These are phyloP conservation scores for Synergus gifuensis DNA, from an alignment of 2,888 invertebrate species.

Conservation along the genomic window DNA sequence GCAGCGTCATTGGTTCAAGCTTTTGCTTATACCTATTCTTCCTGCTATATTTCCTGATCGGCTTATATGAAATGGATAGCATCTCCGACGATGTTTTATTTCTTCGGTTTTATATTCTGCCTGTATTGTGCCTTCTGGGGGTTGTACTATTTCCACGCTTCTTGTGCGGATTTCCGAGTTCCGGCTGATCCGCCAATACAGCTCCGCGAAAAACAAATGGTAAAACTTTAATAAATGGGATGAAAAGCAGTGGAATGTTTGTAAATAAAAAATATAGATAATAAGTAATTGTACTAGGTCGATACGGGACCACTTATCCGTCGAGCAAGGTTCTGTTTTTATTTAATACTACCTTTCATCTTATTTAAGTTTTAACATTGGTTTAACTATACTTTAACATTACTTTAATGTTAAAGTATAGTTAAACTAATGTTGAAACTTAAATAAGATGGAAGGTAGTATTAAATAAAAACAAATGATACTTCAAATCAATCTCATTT, in stretches of 20 bases:
- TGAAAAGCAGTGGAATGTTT: slow-evolving; percentile 1
- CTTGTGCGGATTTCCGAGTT: slow-evolving; percentile 37
- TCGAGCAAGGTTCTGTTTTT: no score
- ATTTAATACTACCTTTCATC: no score
- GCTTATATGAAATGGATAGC: slow-evolving; percentile 60
- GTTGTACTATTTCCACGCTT: slow-evolving; percentile 27
- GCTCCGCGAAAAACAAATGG: neutral
- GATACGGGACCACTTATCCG: no score
- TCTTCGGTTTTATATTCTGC: slow-evolving; percentile 42
- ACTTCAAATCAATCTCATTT: no score
- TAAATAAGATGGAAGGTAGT: no score
- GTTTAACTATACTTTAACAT: no score
- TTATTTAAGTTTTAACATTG: no score
- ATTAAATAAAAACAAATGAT: no score
- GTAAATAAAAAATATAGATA: neutral
- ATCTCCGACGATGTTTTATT: slow-evolving; percentile 47
- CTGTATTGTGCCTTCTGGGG: slow-evolving; percentile 33
- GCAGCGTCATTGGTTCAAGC: slow-evolving; percentile 21
- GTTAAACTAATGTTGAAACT: no score
- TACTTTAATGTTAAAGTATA: no score
- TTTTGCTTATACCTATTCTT: slow-evolving; percentile 29
- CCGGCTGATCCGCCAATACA: slow-evolving; percentile 26
- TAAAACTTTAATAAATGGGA: slow-evolving; percentile 22
- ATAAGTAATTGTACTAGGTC: no score
- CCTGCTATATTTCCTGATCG: slow-evolving; percentile 56